Evolutionary conservation across 2,888 invertebrate species (phyloP).

Genomic region (Mylabris sibirica): DNA sequence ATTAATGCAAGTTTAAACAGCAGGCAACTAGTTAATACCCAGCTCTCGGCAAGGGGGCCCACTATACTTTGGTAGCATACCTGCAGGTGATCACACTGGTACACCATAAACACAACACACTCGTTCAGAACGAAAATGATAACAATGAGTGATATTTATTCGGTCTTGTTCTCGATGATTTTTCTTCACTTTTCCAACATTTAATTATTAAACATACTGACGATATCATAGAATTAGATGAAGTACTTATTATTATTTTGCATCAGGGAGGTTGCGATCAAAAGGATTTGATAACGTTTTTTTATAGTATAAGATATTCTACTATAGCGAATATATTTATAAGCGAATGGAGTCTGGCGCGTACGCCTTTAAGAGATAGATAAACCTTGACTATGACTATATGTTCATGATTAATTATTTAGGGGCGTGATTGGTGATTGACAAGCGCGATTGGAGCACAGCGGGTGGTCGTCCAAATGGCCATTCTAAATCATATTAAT

Average conservation of each 20-base stretch:
- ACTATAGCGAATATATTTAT: constrained; percentile 16
- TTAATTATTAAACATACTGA: background rate
- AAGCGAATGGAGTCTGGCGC: constrained; percentile 28
- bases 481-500: constrained; percentile 33
- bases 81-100: constrained; percentile 55
- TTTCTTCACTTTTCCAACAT: background rate
- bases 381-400: constrained; percentile 42
- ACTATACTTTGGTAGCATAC: constrained; percentile 56
- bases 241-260: constrained; percentile 4
- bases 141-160: background rate
- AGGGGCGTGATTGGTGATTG: constrained; percentile 61
- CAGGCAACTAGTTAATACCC: constrained; percentile 55
- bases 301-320: background rate
- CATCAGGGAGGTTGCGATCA: constrained; percentile 6
- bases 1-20: constrained; percentile 46
- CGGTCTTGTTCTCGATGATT: background rate
- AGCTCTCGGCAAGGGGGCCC: constrained; percentile 51
- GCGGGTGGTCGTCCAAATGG: constrained; percentile 54
- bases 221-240: background rate
- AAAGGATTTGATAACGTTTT: background rate
- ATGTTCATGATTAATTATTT: constrained; percentile 59
- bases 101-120: constrained; percentile 33
- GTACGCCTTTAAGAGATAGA: constrained; percentile 34
- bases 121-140: background rate
- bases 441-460: constrained; percentile 59